phyloP scores from a whole-genome alignment of 2,888 invertebrate species.

The Subacronicta megacephala region DNA sequence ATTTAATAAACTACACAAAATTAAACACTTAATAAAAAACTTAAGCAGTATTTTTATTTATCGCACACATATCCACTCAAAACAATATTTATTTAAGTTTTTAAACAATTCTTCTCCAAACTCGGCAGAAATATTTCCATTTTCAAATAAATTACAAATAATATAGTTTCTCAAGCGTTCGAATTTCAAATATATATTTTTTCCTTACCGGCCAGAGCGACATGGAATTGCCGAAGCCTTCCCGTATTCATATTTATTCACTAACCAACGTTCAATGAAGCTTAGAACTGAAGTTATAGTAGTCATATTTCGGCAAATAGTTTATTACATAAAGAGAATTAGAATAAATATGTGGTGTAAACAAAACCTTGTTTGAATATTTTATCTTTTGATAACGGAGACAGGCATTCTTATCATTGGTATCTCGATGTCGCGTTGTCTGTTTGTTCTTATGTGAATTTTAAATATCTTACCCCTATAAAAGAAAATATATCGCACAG shows the following conservation, averaged over 20 bases:
- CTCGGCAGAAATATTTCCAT: background rate
- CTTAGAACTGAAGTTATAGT: constrained; percentile 35
- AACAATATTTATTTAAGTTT: background rate
- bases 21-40: no score
- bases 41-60: no score
- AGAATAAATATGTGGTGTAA: constrained; percentile 47
- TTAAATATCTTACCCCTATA: no score
- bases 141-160: background rate
- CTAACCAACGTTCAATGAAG: constrained; percentile 23
- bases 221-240: constrained; percentile 51
- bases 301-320: constrained; percentile 46
- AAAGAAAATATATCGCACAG: no score
- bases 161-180: background rate
- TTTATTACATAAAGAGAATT: constrained; percentile 55
- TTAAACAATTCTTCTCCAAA: background rate
- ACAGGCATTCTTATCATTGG: constrained; percentile 35
- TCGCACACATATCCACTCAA: background rate
- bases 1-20: no score
- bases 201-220: constrained; percentile 55
- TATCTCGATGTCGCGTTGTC: constrained; percentile 21
- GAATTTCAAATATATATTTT: constrained; percentile 12
- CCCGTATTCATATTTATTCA: constrained; percentile 51
- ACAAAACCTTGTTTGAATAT: constrained; percentile 34
- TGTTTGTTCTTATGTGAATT: background rate
- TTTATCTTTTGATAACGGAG: constrained; percentile 50